phyloP scores from a whole-genome alignment of 2,113 vertebrate species.

The Vireo altiloquus region DNA sequence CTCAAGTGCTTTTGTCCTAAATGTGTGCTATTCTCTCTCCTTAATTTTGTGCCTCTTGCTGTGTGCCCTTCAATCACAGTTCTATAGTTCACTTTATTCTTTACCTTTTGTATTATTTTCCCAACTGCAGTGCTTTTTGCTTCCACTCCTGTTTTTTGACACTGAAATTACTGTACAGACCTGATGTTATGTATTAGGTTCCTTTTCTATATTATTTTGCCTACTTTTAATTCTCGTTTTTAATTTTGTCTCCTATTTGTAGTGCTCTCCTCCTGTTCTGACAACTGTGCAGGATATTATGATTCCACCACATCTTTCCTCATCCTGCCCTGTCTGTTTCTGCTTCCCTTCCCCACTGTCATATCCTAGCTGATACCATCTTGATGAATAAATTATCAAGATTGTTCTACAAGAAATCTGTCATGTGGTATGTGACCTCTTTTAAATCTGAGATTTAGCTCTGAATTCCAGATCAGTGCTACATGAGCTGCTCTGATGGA shows the following conservation, averaged over 20 bases:
- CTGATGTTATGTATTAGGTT: background rate
- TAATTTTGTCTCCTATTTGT: background rate
- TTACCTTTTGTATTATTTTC: background rate
- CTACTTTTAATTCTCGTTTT: background rate
- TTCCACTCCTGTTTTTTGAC: background rate
- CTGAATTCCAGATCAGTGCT: slow-evolving; percentile 23
- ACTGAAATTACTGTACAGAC: background rate
- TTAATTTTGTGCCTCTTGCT: background rate
- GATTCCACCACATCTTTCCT: background rate
- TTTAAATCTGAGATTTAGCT: slow-evolving; percentile 44
- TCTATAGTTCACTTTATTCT: background rate
- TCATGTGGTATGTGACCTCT: slow-evolving; percentile 54
- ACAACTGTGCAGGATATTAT: background rate
- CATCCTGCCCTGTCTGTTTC: background rate
- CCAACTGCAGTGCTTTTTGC: background rate
- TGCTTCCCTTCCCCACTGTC: background rate
- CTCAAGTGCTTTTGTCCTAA: background rate
- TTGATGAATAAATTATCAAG: slow-evolving; percentile 69
- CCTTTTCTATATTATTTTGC: background rate
- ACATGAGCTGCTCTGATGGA: slow-evolving; percentile 25
- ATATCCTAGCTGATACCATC: slow-evolving; percentile 31
- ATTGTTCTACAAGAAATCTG: slow-evolving; percentile 65
- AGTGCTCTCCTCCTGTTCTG: background rate
- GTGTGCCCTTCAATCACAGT: background rate
- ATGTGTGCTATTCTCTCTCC: background rate